Percentiles rank a stretch among this genome's conserved stretches.
Conservation (phyloP, 2,888 invertebrate species). For the Drosophila testacea region DNA sequence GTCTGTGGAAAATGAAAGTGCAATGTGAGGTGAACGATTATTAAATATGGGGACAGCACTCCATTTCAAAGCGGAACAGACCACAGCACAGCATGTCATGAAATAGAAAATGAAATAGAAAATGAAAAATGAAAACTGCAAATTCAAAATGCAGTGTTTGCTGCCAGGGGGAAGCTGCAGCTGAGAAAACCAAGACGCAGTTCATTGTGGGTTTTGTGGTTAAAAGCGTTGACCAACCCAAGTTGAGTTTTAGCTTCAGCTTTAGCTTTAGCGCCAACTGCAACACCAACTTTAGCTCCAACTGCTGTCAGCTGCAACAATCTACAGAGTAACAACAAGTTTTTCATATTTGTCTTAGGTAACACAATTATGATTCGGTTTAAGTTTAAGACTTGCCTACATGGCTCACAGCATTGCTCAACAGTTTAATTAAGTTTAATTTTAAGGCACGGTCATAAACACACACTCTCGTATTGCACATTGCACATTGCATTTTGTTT, state of each 20-base stretch:
- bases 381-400: conserved; percentile 38
- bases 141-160: conserved; percentile 39
- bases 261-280: conserved; percentile 7
- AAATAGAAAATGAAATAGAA: conserved; percentile 12
- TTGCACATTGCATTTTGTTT: conserved; percentile 11
- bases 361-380: conserved; percentile 63
- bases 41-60: conserved; percentile 61
- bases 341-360: conserved; percentile 54
- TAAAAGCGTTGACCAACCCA: conserved; percentile 31
- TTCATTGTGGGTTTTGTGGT: conserved; percentile 46
- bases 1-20: conserved; percentile 57
- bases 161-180: conserved; percentile 35
- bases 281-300: conserved; percentile 8
- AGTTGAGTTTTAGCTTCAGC: conserved; percentile 6
- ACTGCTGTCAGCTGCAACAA: conserved; percentile 31
- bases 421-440: conserved; percentile 41
- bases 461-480: conserved; percentile 4
- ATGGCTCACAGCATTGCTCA: conserved; percentile 47
- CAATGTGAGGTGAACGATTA: conserved; percentile 36
- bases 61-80: conserved; percentile 43
- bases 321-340: conserved; percentile 29
- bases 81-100: conserved; percentile 30
- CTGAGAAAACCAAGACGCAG: conserved; percentile 45
- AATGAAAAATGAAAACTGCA: conserved; percentile 41
- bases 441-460: conserved; percentile 32